Evolutionary conservation across 64 coral and sea anemone genomes (phyloP), one percentile per base, ranked within the genome.

Genomic region (Trachythela sp.): DNA sequence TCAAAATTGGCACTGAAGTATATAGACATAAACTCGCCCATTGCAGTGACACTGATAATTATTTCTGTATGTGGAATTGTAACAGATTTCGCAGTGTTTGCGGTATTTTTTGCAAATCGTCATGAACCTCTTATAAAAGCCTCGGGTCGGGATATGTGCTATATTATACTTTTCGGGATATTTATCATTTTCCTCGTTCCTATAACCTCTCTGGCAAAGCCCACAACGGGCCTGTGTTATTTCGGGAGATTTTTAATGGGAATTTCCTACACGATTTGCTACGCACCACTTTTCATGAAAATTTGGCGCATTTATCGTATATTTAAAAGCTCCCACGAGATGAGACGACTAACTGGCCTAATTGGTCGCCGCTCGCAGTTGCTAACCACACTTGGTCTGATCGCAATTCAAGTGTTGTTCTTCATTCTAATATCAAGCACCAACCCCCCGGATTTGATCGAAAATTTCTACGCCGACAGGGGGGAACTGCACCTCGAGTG

Each of bases 221-320:
- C 96, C 22, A 89, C 88, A 20, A 77, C 88, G 29, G 43, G 93
- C 36, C 52, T 87, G 2, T 99, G 96, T 48, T 33, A 48, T 10
- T 3, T 95, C 35, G 84, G 89, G 2, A 88, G 94, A 17, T 99
- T 90, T 54, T 59, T 91, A 0, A 92, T 89, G 13, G 87, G 88
- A 8, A 48, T 91, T 0, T 99, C 93, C 8, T 99, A 91, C 45
- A 93, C 93, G 0, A 60, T 87, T 0, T 93, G 91, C 39, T 99
- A 99, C 92, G 96, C 96, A 2, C 96, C 96, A 2, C 84, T 99
- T 2, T 84, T 95, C 9, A 99, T 99, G 83, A 94, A 99, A 70
- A 95, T 93, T 37, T 95, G 92, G 58, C 91, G 96, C 31, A 99
- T 99, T 45, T 91, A 95, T 32, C 91, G 93, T 0, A 99, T 99